Conservation (phyloP, 2,113 vertebrate genomes). For the Bothrops jararaca region DNA sequence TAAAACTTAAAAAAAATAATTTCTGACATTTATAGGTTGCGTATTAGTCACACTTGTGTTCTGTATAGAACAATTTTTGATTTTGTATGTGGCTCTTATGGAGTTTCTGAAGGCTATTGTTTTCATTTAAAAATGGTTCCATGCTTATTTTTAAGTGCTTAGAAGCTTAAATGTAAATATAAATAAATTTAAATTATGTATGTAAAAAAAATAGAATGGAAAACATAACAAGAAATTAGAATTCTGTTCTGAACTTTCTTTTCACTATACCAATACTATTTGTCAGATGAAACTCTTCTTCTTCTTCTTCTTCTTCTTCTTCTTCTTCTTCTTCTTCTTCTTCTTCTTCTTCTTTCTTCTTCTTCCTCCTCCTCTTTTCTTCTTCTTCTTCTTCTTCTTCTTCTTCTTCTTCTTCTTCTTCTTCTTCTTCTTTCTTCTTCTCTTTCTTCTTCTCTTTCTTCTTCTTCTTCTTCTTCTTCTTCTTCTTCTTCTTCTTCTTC, state of each 20-base stretch:
- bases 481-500: fast-evolving
- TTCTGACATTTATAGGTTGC: neutral
- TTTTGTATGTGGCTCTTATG: neutral
- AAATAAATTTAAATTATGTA: neutral
- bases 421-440: too few species aligned
- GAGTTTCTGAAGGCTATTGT: neutral
- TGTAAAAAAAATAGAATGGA: neutral
- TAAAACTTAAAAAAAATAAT: neutral
- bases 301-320: too few species aligned
- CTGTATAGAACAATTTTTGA: neutral
- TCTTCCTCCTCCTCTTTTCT: too few species aligned
- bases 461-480: too few species aligned
- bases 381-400: too few species aligned
- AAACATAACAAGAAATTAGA: neutral
- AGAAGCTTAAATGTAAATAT: neutral
- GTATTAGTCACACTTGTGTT: neutral
- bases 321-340: too few species aligned
- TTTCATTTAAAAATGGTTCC: neutral
- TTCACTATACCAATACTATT: neutral
- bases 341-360: too few species aligned
- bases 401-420: too few species aligned
- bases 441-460: too few species aligned
- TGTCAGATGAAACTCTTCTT: neutral
- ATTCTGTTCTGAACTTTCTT: neutral
- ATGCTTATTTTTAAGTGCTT: neutral